Percentiles rank a stretch among this genome's conserved stretches.
Conservation (phyloP, 2,797 vertebrate species). For the Orientallactaga sibirica region DNA sequence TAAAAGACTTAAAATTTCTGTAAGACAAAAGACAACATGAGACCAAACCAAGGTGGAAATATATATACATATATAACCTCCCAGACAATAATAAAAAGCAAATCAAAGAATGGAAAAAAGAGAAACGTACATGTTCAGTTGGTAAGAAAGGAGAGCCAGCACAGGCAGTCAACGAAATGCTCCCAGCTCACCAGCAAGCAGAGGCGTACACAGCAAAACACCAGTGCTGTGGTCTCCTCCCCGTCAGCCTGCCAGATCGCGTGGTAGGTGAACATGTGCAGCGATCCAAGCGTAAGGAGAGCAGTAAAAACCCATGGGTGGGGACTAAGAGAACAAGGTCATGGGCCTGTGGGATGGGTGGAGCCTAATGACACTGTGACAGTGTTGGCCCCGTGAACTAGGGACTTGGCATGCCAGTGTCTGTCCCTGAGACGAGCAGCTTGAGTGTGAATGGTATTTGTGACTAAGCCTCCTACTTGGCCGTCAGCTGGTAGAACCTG, state of each 20-base stretch:
- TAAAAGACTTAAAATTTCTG: background rate
- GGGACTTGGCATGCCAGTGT: background rate
- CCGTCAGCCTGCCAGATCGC: background rate
- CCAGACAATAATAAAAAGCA: background rate
- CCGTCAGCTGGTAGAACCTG: too few species aligned
- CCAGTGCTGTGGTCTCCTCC: background rate
- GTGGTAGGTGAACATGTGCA: background rate
- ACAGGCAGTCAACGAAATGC: background rate
- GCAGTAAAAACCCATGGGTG: background rate
- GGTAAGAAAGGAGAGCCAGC: background rate
- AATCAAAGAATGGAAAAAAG: background rate
- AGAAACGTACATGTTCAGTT: background rate
- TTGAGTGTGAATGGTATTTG: too few species aligned
- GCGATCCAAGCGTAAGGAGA: background rate
- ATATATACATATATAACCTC: background rate
- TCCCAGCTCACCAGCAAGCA: accelerated
- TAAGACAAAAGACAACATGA: background rate
- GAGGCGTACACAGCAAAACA: background rate
- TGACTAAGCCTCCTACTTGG: too few species aligned
- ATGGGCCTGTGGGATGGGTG: background rate
- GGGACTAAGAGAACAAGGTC: background rate
- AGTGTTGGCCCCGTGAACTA: background rate
- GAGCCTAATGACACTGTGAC: background rate
- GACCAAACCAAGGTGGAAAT: background rate
- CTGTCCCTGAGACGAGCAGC: background rate